Base-by-base conservation (phyloP, 2,113 vertebrate genomes). In the Heterotis niloticus region DNA sequence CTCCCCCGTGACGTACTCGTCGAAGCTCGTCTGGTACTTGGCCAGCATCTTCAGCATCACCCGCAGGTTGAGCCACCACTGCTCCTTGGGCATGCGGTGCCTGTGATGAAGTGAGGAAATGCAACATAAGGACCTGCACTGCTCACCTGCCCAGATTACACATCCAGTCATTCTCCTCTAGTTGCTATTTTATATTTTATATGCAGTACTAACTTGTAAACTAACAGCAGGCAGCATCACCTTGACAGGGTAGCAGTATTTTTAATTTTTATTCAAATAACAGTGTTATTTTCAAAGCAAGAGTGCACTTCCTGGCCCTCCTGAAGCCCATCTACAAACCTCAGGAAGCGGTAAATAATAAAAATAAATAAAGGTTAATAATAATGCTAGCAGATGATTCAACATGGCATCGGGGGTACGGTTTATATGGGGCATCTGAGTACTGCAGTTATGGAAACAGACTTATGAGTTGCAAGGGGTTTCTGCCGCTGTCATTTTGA, bases 21-120 rank as follows among this genome's bases (percentile, higher is more conserved):
- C 93, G 85, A 94, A 89, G 84, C 90, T 92, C 88, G 94, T 91
- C 84, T 86, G 93, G 88, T 95, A 95, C 79, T 95, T 93, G 0
- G 94, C 94, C 10, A 95, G 68, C 93, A 95, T 95, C 90, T 94
- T 95, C 83, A 95, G 89, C 91, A 95, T 91, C 51, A 93, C 88
- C 65, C 92, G 85, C 64, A 95, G 85, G 79, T 91, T 92, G 84
- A 95, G 86, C 93, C 93, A 95, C 94, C 94, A 94, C 86, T 95
- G 93, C 56, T 94, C 92, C 77, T 87, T 91, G 1, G 93, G 93
- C 87, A 94, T 88, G 65, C 94, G 87, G 86, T 93, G 94, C 83
- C 93, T 94, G 84, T 0, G 0, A 16, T 5, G 2, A 20, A n/a
- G 18, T 26, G 11, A 13, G 52, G n/a, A 20, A 5, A 9, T 71